Percentiles rank a stretch among this genome's conserved stretches.
phyloP scores from a whole-genome alignment of 2,888 invertebrate species.

The Microctonus brassicae region DNA sequence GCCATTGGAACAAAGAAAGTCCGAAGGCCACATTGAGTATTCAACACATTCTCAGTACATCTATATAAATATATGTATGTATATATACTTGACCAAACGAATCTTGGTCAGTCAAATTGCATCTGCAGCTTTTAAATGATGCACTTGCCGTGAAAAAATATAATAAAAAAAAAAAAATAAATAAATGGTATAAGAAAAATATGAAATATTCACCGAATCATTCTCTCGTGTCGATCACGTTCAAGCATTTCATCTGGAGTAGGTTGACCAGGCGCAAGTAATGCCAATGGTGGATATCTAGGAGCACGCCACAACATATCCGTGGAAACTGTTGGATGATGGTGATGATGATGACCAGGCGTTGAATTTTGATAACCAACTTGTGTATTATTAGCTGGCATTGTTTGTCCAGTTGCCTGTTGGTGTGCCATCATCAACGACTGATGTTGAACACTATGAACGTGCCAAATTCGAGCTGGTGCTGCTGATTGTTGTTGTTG shows the following conservation, averaged over 20 bases:
- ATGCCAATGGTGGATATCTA: conserved; percentile 72
- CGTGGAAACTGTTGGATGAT: conserved; percentile 59
- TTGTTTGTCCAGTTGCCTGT: conserved; percentile 44
- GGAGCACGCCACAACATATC: conserved; percentile 69
- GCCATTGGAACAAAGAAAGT: conserved; percentile 46
- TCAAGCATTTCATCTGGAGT: conserved; percentile 72
- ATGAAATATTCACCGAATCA: conserved; percentile 74
- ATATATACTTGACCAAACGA: background rate
- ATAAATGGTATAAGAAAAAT: background rate
- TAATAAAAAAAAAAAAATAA: background rate
- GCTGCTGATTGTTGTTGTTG: conserved; percentile 61
- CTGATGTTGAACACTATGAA: conserved; percentile 75
- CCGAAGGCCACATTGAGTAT: conserved; percentile 32
- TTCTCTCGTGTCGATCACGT: conserved; percentile 78
- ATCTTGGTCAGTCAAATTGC: background rate
- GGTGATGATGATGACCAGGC: conserved; percentile 42
- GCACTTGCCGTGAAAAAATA: background rate
- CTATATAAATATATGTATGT: background rate
- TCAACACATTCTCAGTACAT: background rate
- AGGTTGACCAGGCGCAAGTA: conserved; percentile 69
- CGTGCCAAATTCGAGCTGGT: conserved; percentile 70
- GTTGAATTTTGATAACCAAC: conserved; percentile 58
- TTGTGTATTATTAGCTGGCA: conserved; percentile 59
- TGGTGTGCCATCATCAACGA: conserved; percentile 75
- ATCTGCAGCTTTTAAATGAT: background rate